Evolutionary conservation across 2,113 vertebrate species (phyloP), one percentile per base, ranked within the genome.

Genomic region (Rhinolophus ferrumequinum): DNA sequence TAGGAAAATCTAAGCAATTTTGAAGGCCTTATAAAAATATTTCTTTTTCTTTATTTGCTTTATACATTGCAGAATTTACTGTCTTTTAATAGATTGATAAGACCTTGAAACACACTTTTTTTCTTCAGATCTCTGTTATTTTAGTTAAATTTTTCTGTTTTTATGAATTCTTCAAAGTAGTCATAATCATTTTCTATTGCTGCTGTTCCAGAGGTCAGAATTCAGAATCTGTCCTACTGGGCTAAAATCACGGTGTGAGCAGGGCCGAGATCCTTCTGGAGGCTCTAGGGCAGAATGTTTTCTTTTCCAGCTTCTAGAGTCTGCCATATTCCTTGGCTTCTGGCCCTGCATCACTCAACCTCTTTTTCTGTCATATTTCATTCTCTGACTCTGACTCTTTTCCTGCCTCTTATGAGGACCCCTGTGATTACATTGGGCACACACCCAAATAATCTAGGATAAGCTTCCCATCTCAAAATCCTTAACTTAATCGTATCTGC

Each of bases 1-100:
- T 56, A 79, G 47, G 30, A 92, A 94, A 79, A 83, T 76, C 24
- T 38, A 77, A 35, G 35, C 16, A 76, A 69, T 81, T 87, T 87
- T 64, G 52, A 88, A 94, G 64, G 26, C 33, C 35, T 90, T 94
- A 66, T 64, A 92, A 76, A 92, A 82, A 54, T 67, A 44, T 6
- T 22, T 77, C 35, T 64, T 93, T 41, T 79, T 62, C 26, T 72
- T 87, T 41, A 44, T 28, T 62, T n/a, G 50, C 38, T 75, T 52
- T 94, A 33, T 82, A n/a, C 28, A 50, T 76, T 90, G 19, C 88
- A 70, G 58, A 69, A 69, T 76, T 91, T 76, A 67, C 22, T 80
- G 35, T 76, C 47, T 26, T 75, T 3, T 15, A 62, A 44, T 62
- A 76, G 50, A 75, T 9, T 72, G 6, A 22, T 81, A 60, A 91